Evolutionary conservation across 1,140 invertebrate genomes (phyloP), one percentile per base, ranked within the genome.

Genomic region (Magallana ariakensis): DNA sequence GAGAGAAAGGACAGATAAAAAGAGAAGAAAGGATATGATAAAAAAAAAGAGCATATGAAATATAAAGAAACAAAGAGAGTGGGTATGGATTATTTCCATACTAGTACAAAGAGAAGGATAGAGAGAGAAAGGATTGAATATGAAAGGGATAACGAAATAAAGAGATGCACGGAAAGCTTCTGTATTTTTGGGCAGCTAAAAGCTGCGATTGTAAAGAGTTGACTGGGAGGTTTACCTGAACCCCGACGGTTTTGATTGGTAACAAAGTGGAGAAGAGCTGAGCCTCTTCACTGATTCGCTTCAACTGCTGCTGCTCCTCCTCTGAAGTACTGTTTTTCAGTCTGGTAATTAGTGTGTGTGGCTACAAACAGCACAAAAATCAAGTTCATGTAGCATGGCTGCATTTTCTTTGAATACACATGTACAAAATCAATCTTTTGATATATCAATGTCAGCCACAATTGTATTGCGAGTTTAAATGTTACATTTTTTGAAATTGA

Each of bases 171-270:
- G 5, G 33, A 33, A 33, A 33, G 33, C 33, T 33, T 33, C 33
- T 33, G 33, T 33, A 33, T 33, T 33, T 33, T 33, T 33, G 33
- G 33, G 33, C 33, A 46, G 33, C 33, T 2, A 5, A 1, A 5
- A 46, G 33, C 33, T 46, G 33, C 5, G 33, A 3, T 46, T 46
- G 33, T 46, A 1, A 0, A 46, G 33, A 46, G 33, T 5, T 46
- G 33, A 5, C 2, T 2, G 33, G 33, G 1, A 46, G 15, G 87
- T 83, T 91, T 94, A 98, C 98, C 96, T 99, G 99, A 83, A 99
- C 99, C 70, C 99, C 99, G 57, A 99, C 99, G 90, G 97, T 98
- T 90, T 98, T 96, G 88, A 99, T 97, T 55, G 99, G 99, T 93
- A 99, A 95, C 86, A 99, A 87, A 7, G 92, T 93, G 9, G 92